Percentiles rank a stretch among this genome's conserved stretches.
phyloP scores from a whole-genome alignment of 53 echinoderm and acorn worm genomes.

The Paracentrotus lividus region DNA sequence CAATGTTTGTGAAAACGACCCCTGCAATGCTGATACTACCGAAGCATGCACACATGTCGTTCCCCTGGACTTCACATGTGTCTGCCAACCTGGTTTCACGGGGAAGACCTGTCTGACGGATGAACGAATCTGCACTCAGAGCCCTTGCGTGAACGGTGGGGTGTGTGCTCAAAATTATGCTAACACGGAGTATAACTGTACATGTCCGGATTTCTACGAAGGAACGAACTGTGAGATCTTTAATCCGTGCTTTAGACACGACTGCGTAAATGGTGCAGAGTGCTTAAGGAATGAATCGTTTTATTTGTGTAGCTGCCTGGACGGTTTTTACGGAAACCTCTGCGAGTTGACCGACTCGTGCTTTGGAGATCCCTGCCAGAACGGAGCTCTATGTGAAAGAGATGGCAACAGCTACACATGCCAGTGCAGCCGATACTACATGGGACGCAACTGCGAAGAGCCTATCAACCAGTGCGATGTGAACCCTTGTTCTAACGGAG shows the following conservation, averaged over 20 bases:
- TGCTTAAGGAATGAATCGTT: constrained; percentile 81
- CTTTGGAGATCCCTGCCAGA: constrained; percentile 78
- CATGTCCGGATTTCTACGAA: constrained; percentile 92
- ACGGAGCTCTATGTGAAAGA: constrained; percentile 76
- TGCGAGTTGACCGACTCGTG: constrained; percentile 87
- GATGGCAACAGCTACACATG: constrained; percentile 74
- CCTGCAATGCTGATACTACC: constrained; percentile 77
- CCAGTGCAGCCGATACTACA: constrained; percentile 82
- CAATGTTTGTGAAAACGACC: constrained; percentile 82
- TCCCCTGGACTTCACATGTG: constrained; percentile 88
- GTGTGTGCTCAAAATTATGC: constrained; percentile 80
- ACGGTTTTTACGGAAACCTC: constrained; percentile 80
- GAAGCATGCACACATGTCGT: constrained; percentile 79
- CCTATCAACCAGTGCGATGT: constrained; percentile 89
- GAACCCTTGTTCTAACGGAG: constrained; percentile 88
- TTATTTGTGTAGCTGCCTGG: constrained; percentile 78
- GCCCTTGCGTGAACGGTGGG: constrained; percentile 87
- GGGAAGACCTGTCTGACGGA: constrained; percentile 89
- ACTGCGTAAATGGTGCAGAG: constrained; percentile 78
- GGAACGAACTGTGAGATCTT: constrained; percentile 84
- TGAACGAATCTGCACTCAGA: constrained; percentile 86
- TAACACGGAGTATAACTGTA: constrained; percentile 83
- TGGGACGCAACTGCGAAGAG: constrained; percentile 84
- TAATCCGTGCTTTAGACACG: constrained; percentile 90
- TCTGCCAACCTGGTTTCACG: constrained; percentile 85